A percentile compares a stretch with the other conserved stretches of the same genome.
These are phyloP conservation scores for Gila orcuttii DNA, from an alignment of 2,113 vertebrate species.

Conservation along the genomic window DNA sequence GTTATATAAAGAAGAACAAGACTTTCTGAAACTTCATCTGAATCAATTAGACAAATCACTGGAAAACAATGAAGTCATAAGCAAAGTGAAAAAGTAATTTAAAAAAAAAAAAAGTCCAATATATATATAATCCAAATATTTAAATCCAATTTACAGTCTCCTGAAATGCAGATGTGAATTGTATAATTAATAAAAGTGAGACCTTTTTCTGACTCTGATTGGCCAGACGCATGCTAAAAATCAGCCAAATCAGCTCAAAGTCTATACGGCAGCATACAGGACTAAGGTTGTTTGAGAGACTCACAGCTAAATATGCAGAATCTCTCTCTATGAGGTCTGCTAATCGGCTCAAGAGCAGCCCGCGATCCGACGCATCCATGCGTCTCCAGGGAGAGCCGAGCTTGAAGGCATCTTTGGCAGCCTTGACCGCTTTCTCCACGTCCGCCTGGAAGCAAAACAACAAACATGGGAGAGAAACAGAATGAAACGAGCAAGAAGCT, in stretches of 20 bases:
- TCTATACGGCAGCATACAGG: background rate
- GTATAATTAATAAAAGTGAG: background rate
- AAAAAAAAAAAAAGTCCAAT: too few species aligned
- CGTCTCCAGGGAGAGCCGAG: constrained; percentile 93
- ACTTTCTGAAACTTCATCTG: too few species aligned
- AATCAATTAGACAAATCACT: too few species aligned
- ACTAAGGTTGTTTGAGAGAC: constrained; percentile 47
- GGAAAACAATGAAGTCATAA: too few species aligned
- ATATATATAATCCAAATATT: too few species aligned
- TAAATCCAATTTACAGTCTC: too few species aligned
- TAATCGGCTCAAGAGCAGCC: constrained; percentile 82
- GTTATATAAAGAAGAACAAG: too few species aligned
- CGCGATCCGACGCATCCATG: constrained; percentile 90
- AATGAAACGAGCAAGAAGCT: background rate
- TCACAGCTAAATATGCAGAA: constrained; percentile 87
- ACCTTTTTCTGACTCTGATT: background rate
- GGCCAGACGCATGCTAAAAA: background rate
- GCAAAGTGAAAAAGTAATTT: too few species aligned
- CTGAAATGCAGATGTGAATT: background rate
- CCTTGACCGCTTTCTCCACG: constrained; percentile 89
- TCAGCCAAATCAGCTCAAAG: background rate
- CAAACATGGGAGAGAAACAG: background rate
- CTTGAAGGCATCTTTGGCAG: constrained; percentile 86
- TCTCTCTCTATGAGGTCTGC: constrained; percentile 93
- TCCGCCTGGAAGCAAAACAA: constrained; percentile 78